Base-by-base conservation (phyloP, 1,140 invertebrate genomes). In the Thaumetopoea pityocampa region DNA sequence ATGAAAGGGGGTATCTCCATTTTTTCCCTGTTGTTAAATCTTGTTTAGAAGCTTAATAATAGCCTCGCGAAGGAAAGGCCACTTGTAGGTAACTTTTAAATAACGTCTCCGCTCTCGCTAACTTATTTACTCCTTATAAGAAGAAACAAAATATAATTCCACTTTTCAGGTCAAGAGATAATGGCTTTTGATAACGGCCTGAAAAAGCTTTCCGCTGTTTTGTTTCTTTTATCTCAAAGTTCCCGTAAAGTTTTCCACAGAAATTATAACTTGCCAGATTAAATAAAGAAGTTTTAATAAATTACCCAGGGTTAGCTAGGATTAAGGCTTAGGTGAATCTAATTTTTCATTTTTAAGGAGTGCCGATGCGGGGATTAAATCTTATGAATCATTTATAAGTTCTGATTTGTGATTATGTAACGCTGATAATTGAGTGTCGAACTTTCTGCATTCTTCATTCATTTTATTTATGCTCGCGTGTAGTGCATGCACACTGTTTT, bases 201-300 rank as follows among this genome's bases (percentile, higher is more conserved):
- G 67, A 72, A 68, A 76, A 74, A 79, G 72, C 73, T 81, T 79
- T 81, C 74, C 77, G 70, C 67, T 79, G 70, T 74, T 80, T 80
- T 79, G 73, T 77, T 77, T 81, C 65, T 59, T 78, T 81, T 79
- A 71, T 73, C 67, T 69, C 55, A 50, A 60, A 77, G 65, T 73
- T 76, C 73, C 61, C 56, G 62, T 72, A 57, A 74, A 74, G 62
- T 72, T 71, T 60, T 57, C 64, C 63, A 61, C 63, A 74, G 68
- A 77, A 81, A 81, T 81, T 74, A 74, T 78, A 81, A 81, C 69
- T 81, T 81, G 53, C 29, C 42, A 77, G 69, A 81, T 78, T 78
- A 78, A 81, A 71, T 79, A 74, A 55, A 68, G 64, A 76, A 79
- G 55, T 79, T 74, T 76, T 68, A 79, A 79, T 78, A 80, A 76